A percentile compares a stretch with the other conserved stretches of the same genome.
Evolutionary conservation across 2,888 invertebrate genomes (phyloP).

Genomic region (Thysanoteuthis rhombus): DNA sequence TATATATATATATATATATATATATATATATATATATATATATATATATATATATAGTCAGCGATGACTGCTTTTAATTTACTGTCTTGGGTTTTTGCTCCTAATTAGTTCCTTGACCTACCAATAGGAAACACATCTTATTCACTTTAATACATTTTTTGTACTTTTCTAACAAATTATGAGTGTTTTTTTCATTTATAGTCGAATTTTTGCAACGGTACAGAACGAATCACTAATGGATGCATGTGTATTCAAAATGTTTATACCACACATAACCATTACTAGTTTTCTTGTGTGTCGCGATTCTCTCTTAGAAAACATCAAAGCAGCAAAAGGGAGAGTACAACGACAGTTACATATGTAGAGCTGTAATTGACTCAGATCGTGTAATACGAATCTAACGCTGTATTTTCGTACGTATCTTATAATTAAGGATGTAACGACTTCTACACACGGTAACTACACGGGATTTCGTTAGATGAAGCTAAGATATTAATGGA

Average conservation of each 20-base stretch:
- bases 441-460: background rate
- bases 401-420: background rate
- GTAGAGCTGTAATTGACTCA: background rate
- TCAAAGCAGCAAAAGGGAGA: background rate
- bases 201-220: background rate
- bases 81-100: too few relatives aligned
- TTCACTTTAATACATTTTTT: too few relatives aligned
- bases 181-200: background rate
- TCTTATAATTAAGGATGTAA: slow-evolving; percentile 12
- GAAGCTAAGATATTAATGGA: background rate
- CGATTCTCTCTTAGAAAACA: background rate
- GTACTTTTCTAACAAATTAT: background rate
- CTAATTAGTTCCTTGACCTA: too few relatives aligned
- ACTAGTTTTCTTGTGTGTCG: background rate
- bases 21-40: too few relatives aligned
- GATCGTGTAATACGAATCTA: background rate
- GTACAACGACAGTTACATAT: background rate
- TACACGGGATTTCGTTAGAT: background rate
- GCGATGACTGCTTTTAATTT: too few relatives aligned
- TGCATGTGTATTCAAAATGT: background rate
- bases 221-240: background rate
- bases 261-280: background rate
- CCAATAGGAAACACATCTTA: too few relatives aligned
- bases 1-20: too few relatives aligned
- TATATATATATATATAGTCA: too few relatives aligned